Evolutionary conservation across 2,113 vertebrate species (phyloP).

Genomic region (Nothobranchius furzeri): DNA sequence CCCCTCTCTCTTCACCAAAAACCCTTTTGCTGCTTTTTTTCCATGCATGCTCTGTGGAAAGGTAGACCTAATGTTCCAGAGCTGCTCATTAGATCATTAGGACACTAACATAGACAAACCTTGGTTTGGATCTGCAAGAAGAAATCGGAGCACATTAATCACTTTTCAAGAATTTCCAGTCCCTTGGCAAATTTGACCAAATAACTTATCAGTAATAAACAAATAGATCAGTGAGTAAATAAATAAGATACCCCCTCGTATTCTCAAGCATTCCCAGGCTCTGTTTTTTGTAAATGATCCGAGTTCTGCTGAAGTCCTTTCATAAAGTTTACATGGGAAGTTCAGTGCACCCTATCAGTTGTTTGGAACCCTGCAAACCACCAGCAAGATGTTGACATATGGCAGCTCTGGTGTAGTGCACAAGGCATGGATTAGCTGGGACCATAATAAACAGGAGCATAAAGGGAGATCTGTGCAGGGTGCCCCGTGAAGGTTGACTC

Average conservation of each 20-base stretch:
- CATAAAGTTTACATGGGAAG: slow-evolving; percentile 99
- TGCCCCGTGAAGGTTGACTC: slow-evolving; percentile 58
- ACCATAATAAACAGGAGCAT: slow-evolving; percentile 99
- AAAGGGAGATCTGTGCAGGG: slow-evolving; percentile 96
- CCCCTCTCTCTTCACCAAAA: slow-evolving; percentile 62
- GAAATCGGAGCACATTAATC: slow-evolving; percentile 38
- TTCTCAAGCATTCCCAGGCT: slow-evolving; percentile 86
- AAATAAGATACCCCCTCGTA: slow-evolving; percentile 34
- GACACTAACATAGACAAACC: slow-evolving; percentile 57
- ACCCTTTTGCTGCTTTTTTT: slow-evolving; percentile 38
- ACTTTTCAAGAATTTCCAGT: slow-evolving; percentile 5
- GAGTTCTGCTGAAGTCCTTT: slow-evolving; percentile 98
- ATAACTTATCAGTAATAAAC: slow-evolving; percentile 53
- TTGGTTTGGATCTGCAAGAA: slow-evolving; percentile 23
- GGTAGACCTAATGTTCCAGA: slow-evolving; percentile 71
- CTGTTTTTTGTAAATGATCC: slow-evolving; percentile 99
- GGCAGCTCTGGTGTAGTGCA: slow-evolving; percentile 90
- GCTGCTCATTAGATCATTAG: slow-evolving; percentile 61
- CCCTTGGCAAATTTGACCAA: not conserved
- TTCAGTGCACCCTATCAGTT: slow-evolving; percentile 99
- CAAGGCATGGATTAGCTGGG: slow-evolving; percentile 91
- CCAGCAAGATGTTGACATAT: slow-evolving; percentile 99
- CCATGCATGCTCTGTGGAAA: slow-evolving; percentile 68
- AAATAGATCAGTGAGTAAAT: slow-evolving; percentile 75
- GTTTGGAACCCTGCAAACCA: slow-evolving; percentile 98